A percentile compares a stretch with the other conserved stretches of the same genome.
Evolutionary conservation across 1,140 invertebrate genomes (phyloP).

Genomic region (Penaeus chinensis): DNA sequence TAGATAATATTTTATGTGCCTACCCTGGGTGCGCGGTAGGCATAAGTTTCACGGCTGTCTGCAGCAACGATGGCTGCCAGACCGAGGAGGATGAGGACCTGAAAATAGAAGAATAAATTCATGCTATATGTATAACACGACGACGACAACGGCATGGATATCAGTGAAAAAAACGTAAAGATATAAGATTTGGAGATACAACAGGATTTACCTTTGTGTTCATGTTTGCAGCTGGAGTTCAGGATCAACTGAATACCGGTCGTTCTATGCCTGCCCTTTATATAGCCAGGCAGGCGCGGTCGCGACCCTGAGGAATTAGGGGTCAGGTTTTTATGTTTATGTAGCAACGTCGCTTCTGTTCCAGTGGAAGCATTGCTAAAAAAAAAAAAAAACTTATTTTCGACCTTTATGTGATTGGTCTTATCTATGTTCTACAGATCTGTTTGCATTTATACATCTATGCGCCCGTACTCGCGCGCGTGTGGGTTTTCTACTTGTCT

Average conservation of each 20-base stretch:
- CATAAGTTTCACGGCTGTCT: constrained; percentile 4
- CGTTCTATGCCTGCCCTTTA: too few relatives aligned
- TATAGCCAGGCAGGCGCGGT: too few relatives aligned
- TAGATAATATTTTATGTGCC: too few relatives aligned
- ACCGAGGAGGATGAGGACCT: not conserved
- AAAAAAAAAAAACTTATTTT: not conserved
- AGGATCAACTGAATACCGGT: too few relatives aligned
- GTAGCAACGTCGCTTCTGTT: not conserved
- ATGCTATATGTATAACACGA: not conserved
- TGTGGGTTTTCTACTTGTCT: too few relatives aligned
- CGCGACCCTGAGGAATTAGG: too few relatives aligned
- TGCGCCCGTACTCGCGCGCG: too few relatives aligned
- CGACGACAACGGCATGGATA: not conserved
- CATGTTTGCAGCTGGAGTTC: too few relatives aligned
- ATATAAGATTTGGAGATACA: not conserved
- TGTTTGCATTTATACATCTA: too few relatives aligned
- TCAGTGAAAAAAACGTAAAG: not conserved
- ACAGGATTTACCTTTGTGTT: too few relatives aligned
- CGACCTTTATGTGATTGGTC: not conserved
- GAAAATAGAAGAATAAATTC: not conserved
- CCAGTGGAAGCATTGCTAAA: not conserved
- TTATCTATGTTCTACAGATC: too few relatives aligned
- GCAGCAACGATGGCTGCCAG: constrained; percentile 10
- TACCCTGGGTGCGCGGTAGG: not conserved
- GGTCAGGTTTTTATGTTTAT: too few relatives aligned